Conservation (phyloP, 2,797 vertebrate genomes). For the Peromyscus eremicus region DNA sequence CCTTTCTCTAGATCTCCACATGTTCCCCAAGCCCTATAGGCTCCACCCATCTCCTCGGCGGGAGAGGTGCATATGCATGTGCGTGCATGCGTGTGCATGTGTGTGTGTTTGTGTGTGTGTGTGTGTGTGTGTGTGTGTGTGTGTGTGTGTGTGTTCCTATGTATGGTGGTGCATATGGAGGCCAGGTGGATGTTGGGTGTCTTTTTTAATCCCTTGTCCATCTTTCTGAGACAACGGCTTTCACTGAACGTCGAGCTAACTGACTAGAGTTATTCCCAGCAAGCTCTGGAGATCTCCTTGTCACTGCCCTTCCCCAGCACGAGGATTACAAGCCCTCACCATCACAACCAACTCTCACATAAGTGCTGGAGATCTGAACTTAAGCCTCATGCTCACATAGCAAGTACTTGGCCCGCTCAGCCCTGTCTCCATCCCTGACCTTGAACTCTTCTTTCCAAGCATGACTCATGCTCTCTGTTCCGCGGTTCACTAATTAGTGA, state of each 20-base stretch:
- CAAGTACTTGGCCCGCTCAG: too few relatives aligned
- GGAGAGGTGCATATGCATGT: neutral
- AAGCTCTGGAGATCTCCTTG: neutral
- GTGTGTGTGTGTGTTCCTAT: neutral
- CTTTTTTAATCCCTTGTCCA: neutral
- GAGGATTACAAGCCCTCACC: neutral
- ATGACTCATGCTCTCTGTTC: neutral
- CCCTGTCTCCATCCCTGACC: neutral
- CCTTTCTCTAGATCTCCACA: rapidly evolving
- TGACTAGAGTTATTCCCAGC: neutral
- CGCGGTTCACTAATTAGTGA: neutral
- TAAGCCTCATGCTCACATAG: neutral
- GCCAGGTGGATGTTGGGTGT: neutral
- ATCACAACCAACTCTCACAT: neutral
- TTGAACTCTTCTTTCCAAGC: neutral
- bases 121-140: neutral
- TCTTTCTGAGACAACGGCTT: neutral
- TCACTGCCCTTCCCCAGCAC: neutral
- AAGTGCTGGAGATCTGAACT: neutral
- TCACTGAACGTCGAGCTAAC: neutral
- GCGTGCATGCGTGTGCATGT: neutral
- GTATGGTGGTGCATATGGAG: neutral
- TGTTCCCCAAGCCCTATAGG: neutral
- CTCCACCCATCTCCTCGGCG: neutral
- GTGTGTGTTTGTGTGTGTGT: too few relatives aligned